Evolutionary conservation across 2,113 vertebrate species (phyloP).

Genomic region (Pygoscelis antarcticus): DNA sequence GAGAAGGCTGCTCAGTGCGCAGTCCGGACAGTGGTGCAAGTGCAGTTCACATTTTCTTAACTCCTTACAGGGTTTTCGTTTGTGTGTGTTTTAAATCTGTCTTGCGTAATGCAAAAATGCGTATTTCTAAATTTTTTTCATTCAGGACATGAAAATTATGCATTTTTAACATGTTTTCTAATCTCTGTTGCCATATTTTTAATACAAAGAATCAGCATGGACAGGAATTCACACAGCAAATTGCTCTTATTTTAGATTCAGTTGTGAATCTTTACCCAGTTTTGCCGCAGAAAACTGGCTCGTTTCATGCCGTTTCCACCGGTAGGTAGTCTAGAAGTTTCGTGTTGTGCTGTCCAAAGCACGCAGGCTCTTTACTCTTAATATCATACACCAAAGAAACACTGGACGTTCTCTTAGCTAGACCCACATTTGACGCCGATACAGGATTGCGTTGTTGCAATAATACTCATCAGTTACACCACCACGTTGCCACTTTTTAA

Average conservation of each 20-base stretch:
- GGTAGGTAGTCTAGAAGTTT: background rate
- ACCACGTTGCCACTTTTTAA: background rate
- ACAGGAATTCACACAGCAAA: background rate
- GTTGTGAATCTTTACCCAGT: background rate
- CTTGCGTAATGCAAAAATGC: background rate
- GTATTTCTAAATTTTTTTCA: constrained; percentile 46
- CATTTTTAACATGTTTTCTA: constrained; percentile 62
- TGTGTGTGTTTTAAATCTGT: constrained; percentile 20
- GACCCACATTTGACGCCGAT: background rate
- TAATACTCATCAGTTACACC: background rate
- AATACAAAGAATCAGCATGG: constrained; percentile 28
- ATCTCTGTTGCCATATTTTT: constrained; percentile 67
- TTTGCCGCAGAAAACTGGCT: background rate
- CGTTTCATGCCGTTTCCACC: background rate
- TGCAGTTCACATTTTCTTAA: background rate
- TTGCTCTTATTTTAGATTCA: background rate
- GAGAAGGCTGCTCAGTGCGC: background rate
- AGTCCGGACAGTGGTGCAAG: background rate
- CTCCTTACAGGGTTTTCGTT: constrained; percentile 19
- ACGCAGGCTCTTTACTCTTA: constrained; percentile 16
- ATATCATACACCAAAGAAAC: constrained; percentile 75
- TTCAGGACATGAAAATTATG: constrained; percentile 26
- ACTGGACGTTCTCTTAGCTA: background rate
- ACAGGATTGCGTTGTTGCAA: constrained; percentile 20
- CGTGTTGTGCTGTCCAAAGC: background rate